A percentile compares a stretch with the other conserved stretches of the same genome.
Conservation (phyloP, 2,113 vertebrate species). For the Marcusenius ussheri region DNA sequence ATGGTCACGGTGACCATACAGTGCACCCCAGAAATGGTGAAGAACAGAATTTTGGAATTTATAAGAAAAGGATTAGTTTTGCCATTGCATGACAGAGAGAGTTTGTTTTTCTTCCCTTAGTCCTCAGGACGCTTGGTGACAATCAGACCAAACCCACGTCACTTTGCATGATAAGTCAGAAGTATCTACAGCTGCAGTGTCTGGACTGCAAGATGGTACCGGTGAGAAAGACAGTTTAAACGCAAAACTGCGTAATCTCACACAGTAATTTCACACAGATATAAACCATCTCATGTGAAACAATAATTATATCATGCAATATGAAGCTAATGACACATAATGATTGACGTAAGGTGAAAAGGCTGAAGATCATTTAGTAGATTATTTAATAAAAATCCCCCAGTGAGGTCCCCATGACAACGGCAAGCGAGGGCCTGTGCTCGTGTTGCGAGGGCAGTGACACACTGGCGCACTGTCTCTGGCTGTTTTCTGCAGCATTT, state of each 20-base stretch:
- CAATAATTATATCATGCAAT: background rate
- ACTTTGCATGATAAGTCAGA: background rate
- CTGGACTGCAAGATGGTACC: background rate
- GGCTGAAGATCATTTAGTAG: background rate
- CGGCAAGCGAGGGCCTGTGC: constrained; percentile 24
- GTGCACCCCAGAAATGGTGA: background rate
- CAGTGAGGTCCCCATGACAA: constrained; percentile 20
- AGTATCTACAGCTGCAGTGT: background rate
- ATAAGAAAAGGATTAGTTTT: background rate
- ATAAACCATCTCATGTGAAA: background rate
- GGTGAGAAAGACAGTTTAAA: background rate
- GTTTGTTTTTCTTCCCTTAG: background rate
- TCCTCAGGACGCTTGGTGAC: background rate
- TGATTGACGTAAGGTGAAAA: background rate
- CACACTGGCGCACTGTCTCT: background rate
- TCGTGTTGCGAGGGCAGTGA: background rate
- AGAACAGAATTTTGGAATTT: background rate
- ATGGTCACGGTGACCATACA: background rate
- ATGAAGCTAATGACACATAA: background rate
- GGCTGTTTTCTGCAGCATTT: background rate
- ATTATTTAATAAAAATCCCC: background rate
- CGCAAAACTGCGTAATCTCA: background rate
- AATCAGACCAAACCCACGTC: background rate
- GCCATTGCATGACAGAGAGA: background rate
- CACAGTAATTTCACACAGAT: background rate